Evolutionary conservation across 92 coral and sea anemone species (phyloP), one percentile per base, ranked within the genome.

Genomic region (Zoanthus sansibaricus): DNA sequence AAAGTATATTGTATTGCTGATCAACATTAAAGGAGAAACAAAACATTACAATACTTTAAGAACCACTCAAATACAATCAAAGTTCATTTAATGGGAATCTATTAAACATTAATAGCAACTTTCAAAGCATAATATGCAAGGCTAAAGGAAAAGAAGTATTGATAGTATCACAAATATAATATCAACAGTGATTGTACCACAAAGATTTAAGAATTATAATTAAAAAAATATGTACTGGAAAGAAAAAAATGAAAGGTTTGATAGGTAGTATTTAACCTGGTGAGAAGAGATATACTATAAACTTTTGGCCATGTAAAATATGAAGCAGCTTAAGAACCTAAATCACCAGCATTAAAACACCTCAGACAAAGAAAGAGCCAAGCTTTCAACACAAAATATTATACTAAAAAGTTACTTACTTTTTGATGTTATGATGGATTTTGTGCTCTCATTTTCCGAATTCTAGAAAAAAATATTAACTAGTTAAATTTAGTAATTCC

Each of bases 371-470:
- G 11, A 15, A 15, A 6, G 59, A 10, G 14, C 9, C 59, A 54
- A 54, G 16, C 3, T 54, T 54, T 54, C 11, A 54, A 54, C 2
- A 37, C 42, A 54, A 15, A 10, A 15, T 54, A 4, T 54, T 54
- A 54, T 59, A 4, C 7, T 59, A 5, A 15, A 13, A 59, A 13
- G 3, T 59, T 15, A 79, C 84, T 79, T 79, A 79, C 84, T 79
- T 79, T 79, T 45, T 62, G 72, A 52, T 6, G 84, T 59, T 18
- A 58, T 42, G 2, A 15, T 37, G n/a, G n/a, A 33, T 51, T 66
- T 79, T 62, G 84, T 44, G 25, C 44, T 79, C 15, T 79, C 84
- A 42, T 37, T 79, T 79, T 79, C 84, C 16, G 84, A 79, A 62
- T 59, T 71, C 84, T 79, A 56, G 52, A 44, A 79, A 8, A 13